These are phyloP conservation scores for Drosophila percnosoma DNA, from an alignment of 2,888 invertebrate genomes.

Conservation along the genomic window DNA sequence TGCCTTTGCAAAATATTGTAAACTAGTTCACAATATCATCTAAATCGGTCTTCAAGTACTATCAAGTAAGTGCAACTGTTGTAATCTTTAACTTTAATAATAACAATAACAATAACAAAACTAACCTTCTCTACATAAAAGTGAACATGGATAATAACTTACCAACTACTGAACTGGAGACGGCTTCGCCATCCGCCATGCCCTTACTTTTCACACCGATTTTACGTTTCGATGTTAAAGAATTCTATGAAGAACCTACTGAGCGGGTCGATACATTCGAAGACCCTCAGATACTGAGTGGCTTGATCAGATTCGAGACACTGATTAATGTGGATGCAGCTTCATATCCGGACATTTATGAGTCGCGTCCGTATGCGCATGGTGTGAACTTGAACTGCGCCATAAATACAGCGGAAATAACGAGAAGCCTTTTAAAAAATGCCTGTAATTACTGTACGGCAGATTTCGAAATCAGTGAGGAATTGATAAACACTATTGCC, in stretches of 20 bases:
- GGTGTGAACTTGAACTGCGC: background rate
- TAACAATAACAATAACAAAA: background rate
- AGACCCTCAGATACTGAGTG: background rate
- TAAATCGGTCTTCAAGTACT: background rate
- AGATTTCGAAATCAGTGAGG: background rate
- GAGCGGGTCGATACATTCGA: background rate
- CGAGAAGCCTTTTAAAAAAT: background rate
- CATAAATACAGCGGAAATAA: constrained; percentile 8
- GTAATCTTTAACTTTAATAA: background rate
- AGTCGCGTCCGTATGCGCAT: too few relatives aligned
- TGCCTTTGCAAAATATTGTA: background rate
- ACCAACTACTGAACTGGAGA: background rate
- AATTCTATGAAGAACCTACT: background rate
- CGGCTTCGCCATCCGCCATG: background rate
- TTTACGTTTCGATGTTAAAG: constrained; percentile 1
- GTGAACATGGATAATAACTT: background rate
- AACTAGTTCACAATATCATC: background rate
- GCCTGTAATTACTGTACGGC: constrained; percentile 1
- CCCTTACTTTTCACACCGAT: background rate
- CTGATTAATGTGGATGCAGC: background rate
- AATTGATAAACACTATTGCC: background rate
- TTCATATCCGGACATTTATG: background rate
- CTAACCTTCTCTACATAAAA: background rate
- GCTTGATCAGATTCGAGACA: background rate
- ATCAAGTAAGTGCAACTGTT: background rate